Percentiles rank a stretch among this genome's conserved stretches.
Conservation (phyloP, 2,797 vertebrate genomes). For the Sparus aurata region DNA sequence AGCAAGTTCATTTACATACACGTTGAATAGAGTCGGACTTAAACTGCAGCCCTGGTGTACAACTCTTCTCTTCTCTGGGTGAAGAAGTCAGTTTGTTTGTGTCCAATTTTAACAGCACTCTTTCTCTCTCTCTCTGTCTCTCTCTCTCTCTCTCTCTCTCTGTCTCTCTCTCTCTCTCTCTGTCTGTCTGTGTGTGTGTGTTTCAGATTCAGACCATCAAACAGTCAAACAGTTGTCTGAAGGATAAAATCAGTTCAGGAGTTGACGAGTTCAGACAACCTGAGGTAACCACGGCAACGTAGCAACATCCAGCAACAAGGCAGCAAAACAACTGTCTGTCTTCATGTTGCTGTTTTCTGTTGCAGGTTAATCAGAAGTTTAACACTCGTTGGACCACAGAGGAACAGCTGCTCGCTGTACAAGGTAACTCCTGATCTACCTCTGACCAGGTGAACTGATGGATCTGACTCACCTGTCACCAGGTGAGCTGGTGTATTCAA, state of each 20-base stretch:
- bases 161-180: slow-evolving; percentile 3
- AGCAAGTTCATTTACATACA: no score
- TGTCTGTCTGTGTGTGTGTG: no score
- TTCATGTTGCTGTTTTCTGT: slow-evolving; percentile 16
- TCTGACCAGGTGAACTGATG: background rate
- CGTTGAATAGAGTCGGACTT: no score
- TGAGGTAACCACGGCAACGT: slow-evolving; percentile 84
- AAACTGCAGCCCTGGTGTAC: no score
- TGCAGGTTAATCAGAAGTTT: slow-evolving; percentile 90
- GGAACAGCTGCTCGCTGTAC: slow-evolving; percentile 94
- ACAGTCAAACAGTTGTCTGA: slow-evolving; percentile 92
- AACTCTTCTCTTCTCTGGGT: no score
- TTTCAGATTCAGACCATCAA: slow-evolving; percentile 94
- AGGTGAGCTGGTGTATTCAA: background rate
- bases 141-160: no score
- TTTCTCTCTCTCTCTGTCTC: no score
- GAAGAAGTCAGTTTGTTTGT: no score
- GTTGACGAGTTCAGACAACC: slow-evolving; percentile 89
- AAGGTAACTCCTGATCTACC: slow-evolving; percentile 84
- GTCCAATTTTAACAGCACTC: no score
- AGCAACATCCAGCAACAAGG: background rate
- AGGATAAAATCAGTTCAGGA: slow-evolving; percentile 91
- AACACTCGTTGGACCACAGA: slow-evolving; percentile 95
- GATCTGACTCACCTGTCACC: background rate
- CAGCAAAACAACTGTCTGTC: background rate